These are phyloP conservation scores for Harpagoxenus sublaevis DNA, from an alignment of 2,888 invertebrate species.

Conservation along the genomic window DNA sequence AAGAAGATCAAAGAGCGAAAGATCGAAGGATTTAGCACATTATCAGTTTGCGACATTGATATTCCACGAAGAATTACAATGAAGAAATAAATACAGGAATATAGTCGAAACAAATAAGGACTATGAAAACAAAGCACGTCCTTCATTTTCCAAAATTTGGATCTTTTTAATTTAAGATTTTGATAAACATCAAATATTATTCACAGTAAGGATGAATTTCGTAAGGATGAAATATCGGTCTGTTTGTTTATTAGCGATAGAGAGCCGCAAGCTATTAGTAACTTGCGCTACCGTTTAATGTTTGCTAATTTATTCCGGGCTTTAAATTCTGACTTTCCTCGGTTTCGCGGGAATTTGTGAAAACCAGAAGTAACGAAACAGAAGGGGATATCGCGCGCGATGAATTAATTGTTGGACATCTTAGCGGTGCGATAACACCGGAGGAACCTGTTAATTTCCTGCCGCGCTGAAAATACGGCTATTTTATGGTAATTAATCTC, in stretches of 20 bases:
- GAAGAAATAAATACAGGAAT: background rate
- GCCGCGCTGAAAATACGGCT: conserved; percentile 45
- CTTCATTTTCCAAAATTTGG: no score
- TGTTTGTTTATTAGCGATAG: background rate
- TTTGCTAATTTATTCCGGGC: conserved; percentile 25
- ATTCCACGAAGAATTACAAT: background rate
- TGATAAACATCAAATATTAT: background rate
- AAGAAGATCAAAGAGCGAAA: background rate
- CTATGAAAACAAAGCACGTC: no score
- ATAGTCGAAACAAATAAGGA: background rate
- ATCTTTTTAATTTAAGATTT: background rate
- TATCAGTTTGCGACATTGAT: background rate
- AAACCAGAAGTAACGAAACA: conserved; percentile 37
- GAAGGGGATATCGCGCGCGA: conserved; percentile 48
- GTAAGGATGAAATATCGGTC: background rate
- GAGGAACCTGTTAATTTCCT: conserved; percentile 54
- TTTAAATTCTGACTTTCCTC: conserved; percentile 39
- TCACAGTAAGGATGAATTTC: background rate
- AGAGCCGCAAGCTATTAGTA: background rate
- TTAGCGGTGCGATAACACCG: conserved; percentile 50
- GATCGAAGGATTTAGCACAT: background rate
- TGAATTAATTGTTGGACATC: conserved; percentile 54
- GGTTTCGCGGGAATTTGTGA: conserved; percentile 31
- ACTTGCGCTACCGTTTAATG: background rate
- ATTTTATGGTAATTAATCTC: conserved; percentile 53